These are phyloP conservation scores for Microtus pennsylvanicus DNA, from an alignment of 2,113 vertebrate species.

Conservation along the genomic window DNA sequence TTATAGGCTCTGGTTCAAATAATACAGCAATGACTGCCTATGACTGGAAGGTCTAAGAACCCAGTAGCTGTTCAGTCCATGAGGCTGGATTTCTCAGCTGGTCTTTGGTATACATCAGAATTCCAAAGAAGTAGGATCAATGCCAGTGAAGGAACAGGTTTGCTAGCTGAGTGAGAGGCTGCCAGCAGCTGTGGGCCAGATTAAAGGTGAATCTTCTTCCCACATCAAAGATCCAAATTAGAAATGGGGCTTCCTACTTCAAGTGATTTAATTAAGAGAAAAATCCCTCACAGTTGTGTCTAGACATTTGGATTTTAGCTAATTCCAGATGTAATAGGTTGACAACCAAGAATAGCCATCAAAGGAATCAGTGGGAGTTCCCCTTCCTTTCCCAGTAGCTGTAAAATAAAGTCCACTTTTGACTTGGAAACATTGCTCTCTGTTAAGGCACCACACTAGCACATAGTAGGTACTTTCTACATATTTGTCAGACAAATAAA, in stretches of 20 bases:
- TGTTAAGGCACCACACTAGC: neutral
- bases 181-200: neutral
- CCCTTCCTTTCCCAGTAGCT: neutral
- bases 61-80: neutral
- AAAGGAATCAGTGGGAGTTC: neutral
- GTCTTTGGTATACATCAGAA: neutral
- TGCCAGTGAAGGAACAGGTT: neutral
- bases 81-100: neutral
- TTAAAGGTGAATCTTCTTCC: neutral
- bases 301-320: neutral
- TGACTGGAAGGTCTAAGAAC: neutral
- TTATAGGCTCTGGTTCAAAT: neutral
- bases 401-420: neutral
- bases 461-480: neutral
- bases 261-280: neutral
- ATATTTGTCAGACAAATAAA: neutral
- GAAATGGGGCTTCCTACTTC: neutral
- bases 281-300: neutral
- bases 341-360: neutral
- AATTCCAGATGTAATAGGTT: neutral
- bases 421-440: neutral
- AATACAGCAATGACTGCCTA: neutral
- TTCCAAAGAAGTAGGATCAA: neutral
- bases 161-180: neutral
- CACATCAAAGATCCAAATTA: neutral